A percentile compares a stretch with the other conserved stretches of the same genome.
Evolutionary conservation across 1,140 invertebrate genomes (phyloP).

Genomic region (Dinoponera quadriceps): DNA sequence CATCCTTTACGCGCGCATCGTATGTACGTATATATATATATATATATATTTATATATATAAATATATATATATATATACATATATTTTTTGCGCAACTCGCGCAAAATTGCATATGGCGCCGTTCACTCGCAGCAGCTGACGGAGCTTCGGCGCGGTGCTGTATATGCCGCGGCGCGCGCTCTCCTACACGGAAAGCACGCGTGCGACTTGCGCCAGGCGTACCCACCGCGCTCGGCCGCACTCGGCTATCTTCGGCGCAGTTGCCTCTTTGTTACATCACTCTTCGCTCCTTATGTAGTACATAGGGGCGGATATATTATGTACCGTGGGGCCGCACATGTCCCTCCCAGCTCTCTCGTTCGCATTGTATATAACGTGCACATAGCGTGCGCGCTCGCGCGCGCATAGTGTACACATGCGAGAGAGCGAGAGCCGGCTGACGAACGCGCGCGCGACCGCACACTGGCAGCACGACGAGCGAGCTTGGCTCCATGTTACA

Average conservation of each 20-base stretch:
- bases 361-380: conserved; percentile 61
- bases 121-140: conserved; percentile 79
- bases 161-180: conserved; percentile 55
- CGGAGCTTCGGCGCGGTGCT: conserved; percentile 65
- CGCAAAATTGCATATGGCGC: conserved; percentile 83
- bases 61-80: too few relatives aligned
- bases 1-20: conserved; percentile 56
- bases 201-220: conserved; percentile 68
- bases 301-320: conserved; percentile 76
- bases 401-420: too few relatives aligned
- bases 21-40: too few relatives aligned
- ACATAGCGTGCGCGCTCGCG: conserved; percentile 61
- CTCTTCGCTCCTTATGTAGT: conserved; percentile 78
- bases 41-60: too few relatives aligned
- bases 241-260: conserved; percentile 77
- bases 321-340: conserved; percentile 73
- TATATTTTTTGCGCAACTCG: conserved; percentile 72
- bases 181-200: conserved; percentile 55
- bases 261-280: conserved; percentile 84
- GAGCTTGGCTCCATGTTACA: conserved; percentile 64
- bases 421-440: conserved; percentile 43
- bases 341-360: conserved; percentile 66
- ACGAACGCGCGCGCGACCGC: conserved; percentile 46
- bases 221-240: conserved; percentile 67
- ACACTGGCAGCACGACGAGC: conserved; percentile 29